A percentile compares a stretch with the other conserved stretches of the same genome.
Evolutionary conservation across 2,113 vertebrate genomes (phyloP).

Genomic region (Esox niger): DNA sequence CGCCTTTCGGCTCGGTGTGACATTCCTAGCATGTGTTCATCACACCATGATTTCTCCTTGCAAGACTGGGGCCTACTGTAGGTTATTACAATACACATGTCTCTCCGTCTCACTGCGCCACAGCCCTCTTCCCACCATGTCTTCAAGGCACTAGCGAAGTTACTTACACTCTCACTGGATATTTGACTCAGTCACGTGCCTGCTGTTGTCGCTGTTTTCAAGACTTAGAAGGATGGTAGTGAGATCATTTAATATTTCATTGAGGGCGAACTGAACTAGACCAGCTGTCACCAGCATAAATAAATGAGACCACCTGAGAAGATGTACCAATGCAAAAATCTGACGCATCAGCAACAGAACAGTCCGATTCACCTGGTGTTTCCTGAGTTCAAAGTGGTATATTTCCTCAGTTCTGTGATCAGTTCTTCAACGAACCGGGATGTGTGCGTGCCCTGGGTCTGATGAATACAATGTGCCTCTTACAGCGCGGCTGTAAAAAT

Average conservation of each 20-base stretch:
- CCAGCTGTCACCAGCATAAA: too few species aligned
- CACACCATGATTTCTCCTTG: constrained; percentile 14
- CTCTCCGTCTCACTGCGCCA: background rate
- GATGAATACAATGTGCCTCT: background rate
- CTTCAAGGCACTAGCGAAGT: background rate
- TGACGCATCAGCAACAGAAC: too few species aligned
- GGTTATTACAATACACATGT: background rate
- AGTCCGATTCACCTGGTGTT: too few species aligned
- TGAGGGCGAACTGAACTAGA: too few species aligned
- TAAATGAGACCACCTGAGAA: too few species aligned
- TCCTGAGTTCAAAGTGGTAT: too few species aligned
- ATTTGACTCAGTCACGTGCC: background rate
- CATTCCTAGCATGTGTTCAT: constrained; percentile 28
- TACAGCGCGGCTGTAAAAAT: background rate
- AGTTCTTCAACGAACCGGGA: too few species aligned
- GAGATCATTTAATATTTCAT: too few species aligned
- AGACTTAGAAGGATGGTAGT: background rate
- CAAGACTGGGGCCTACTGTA: constrained; percentile 12
- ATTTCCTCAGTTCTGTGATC: background rate
- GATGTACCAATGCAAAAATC: too few species aligned
- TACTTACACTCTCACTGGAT: background rate
- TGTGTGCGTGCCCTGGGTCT: background rate
- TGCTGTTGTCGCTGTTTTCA: background rate
- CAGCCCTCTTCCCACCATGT: background rate
- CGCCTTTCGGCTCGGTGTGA: constrained; percentile 8